phyloP scores from a whole-genome alignment of 2,113 vertebrate species.

The Cochlearius cochlearius region DNA sequence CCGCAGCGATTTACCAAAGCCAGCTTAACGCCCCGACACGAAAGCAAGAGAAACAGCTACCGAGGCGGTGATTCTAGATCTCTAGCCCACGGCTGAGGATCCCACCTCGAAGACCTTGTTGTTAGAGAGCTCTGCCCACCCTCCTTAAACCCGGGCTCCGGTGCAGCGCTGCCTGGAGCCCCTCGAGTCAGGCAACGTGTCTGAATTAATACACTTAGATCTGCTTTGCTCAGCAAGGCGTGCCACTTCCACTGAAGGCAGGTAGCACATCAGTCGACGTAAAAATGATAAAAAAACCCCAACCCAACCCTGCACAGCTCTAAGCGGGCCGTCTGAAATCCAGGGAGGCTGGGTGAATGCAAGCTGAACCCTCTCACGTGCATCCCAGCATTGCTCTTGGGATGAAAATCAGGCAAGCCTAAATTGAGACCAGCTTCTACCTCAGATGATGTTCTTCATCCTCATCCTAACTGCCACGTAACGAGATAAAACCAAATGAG shows the following conservation, averaged over 20 bases:
- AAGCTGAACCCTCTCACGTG: background rate
- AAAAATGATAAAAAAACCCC: background rate
- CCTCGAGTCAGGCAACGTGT: background rate
- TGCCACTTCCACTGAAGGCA: background rate
- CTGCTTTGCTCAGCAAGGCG: background rate
- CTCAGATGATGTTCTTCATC: background rate
- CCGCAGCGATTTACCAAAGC: conserved; percentile 22
- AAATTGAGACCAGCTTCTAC: background rate
- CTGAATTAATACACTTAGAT: background rate
- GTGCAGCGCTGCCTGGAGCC: background rate
- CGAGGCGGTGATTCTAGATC: background rate
- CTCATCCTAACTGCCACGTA: background rate
- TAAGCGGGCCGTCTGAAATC: accelerated
- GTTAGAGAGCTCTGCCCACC: background rate
- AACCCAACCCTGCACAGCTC: background rate
- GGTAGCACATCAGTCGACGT: background rate
- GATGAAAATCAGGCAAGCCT: background rate
- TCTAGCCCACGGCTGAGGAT: accelerated
- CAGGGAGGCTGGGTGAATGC: background rate
- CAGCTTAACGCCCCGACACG: background rate
- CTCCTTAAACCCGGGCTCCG: background rate
- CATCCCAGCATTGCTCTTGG: background rate
- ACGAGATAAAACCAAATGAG: accelerated
- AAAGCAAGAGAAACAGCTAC: background rate
- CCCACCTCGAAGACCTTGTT: accelerated